Percentiles rank a stretch among this genome's conserved stretches.
Evolutionary conservation across 2,888 invertebrate genomes (phyloP).

Genomic region (Drosophila gaucha): DNA sequence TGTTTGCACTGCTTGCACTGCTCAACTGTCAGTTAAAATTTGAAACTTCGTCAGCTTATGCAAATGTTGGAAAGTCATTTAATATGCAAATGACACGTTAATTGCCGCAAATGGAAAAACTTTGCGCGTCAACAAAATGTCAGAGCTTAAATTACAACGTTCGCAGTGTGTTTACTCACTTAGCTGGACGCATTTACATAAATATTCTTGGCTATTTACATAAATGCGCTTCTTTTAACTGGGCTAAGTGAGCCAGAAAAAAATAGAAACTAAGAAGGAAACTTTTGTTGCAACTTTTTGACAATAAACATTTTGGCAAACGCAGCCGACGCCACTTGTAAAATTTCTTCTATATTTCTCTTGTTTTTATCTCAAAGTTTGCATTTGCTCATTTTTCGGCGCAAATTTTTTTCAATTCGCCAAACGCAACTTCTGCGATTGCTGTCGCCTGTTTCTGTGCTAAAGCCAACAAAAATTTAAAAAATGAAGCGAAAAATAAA

Average conservation of each 20-base stretch:
- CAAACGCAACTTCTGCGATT: slow-evolving; percentile 53
- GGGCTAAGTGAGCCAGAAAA: slow-evolving; percentile 20
- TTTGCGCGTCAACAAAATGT: slow-evolving; percentile 38
- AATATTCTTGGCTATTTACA: slow-evolving; percentile 20
- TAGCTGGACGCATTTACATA: slow-evolving; percentile 6
- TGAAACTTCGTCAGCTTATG: slow-evolving; percentile 7
- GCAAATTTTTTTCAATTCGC: slow-evolving; percentile 72
- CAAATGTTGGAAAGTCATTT: slow-evolving; percentile 25
- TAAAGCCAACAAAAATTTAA: slow-evolving; percentile 32
- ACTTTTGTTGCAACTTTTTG: slow-evolving; percentile 53
- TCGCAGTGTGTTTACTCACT: slow-evolving; percentile 13
- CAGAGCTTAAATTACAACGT: slow-evolving; percentile 22
- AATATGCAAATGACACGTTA: slow-evolving; percentile 41
- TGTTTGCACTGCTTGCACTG: slow-evolving; percentile 8
- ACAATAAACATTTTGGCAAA: slow-evolving; percentile 75
- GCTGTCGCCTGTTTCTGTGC: slow-evolving; percentile 41
- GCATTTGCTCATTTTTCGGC: slow-evolving; percentile 50
- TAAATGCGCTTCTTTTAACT: slow-evolving; percentile 40
- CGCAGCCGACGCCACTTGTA: slow-evolving; percentile 46
- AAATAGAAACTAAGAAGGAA: slow-evolving; percentile 2
- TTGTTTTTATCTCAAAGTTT: slow-evolving; percentile 43
- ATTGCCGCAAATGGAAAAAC: slow-evolving; percentile 31
- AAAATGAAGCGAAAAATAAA: not conserved
- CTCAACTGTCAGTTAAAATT: not conserved
- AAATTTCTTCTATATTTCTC: slow-evolving; percentile 26